phyloP scores from a whole-genome alignment of 2,888 invertebrate species.

The Cheiracanthium punctorium region DNA sequence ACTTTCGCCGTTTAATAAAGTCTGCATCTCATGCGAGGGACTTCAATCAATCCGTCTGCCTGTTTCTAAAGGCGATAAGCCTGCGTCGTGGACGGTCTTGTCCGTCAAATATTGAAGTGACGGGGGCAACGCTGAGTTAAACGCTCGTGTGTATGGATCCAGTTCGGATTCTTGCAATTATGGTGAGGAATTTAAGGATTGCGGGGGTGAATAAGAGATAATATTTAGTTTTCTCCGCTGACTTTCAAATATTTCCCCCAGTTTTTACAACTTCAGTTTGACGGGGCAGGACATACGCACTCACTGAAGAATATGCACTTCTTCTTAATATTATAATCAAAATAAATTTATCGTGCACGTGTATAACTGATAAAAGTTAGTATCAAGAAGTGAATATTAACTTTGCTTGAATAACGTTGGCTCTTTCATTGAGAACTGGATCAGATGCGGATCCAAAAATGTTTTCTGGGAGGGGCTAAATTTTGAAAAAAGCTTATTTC shows the following conservation, averaged over 20 bases:
- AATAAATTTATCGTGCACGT: too few relatives aligned
- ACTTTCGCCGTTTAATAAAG: slow-evolving; percentile 46
- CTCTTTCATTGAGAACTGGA: too few relatives aligned
- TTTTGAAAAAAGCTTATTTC: too few relatives aligned
- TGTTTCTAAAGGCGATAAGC: slow-evolving; percentile 17
- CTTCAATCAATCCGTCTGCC: slow-evolving; percentile 45
- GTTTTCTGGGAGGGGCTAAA: too few relatives aligned
- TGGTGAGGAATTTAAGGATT: slow-evolving; percentile 2
- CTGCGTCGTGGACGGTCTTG: neutral
- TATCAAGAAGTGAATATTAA: too few relatives aligned
- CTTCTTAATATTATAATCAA: too few relatives aligned
- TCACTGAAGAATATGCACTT: too few relatives aligned
- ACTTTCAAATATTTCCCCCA: slow-evolving; percentile 1
- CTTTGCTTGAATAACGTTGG: too few relatives aligned
- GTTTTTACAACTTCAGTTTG: too few relatives aligned
- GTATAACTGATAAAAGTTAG: too few relatives aligned
- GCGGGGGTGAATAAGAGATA: neutral
- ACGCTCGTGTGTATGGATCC: neutral
- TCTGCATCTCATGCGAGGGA: slow-evolving; percentile 16
- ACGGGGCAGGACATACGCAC: too few relatives aligned
- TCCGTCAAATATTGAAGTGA: slow-evolving; percentile 11
- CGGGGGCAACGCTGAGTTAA: slow-evolving; percentile 2
- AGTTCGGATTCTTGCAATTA: slow-evolving; percentile 8
- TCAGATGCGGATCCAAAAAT: too few relatives aligned
- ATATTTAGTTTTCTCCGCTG: neutral